phyloP scores from a whole-genome alignment of 2,888 invertebrate species.

The Norana najaformis region DNA sequence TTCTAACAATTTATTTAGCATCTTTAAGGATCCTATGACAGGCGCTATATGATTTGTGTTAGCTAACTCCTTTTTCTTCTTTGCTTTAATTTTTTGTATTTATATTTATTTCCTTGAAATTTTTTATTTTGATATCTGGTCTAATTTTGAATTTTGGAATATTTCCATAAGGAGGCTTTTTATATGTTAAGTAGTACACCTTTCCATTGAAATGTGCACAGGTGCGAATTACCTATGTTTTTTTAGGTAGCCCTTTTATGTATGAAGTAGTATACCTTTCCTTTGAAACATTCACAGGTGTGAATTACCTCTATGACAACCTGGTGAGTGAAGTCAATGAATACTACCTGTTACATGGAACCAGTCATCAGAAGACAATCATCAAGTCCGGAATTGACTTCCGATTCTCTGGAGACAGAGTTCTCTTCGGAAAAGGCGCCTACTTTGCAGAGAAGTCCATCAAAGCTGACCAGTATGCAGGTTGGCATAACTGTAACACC shows the following conservation, averaged over 20 bases:
- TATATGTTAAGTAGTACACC: neutral
- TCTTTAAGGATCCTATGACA: neutral
- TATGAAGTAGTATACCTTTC: neutral
- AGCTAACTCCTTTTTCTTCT: too few species aligned
- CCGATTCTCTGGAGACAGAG: slow-evolving; percentile 41
- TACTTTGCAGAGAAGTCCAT: slow-evolving; percentile 50
- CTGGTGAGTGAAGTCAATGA: slow-evolving; percentile 47
- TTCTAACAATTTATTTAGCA: too few species aligned
- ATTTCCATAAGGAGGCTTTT: neutral
- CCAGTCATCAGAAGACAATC: slow-evolving; percentile 41
- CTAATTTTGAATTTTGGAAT: neutral
- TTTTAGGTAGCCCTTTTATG: too few species aligned
- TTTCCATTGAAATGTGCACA: neutral
- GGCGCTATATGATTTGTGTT: neutral
- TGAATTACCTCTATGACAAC: neutral
- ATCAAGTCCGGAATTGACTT: slow-evolving; percentile 45
- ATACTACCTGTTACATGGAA: slow-evolving; percentile 48
- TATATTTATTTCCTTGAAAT: neutral
- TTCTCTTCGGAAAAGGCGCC: slow-evolving; percentile 46
- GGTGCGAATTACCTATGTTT: slow-evolving; percentile 10
- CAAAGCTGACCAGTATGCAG: slow-evolving; percentile 50
- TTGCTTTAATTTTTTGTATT: neutral
- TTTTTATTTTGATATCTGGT: neutral
- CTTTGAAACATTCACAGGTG: neutral
- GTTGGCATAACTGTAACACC: slow-evolving; percentile 38